Conservation (phyloP, 2,888 invertebrate species). For the Pandemis cinnamomeana region DNA sequence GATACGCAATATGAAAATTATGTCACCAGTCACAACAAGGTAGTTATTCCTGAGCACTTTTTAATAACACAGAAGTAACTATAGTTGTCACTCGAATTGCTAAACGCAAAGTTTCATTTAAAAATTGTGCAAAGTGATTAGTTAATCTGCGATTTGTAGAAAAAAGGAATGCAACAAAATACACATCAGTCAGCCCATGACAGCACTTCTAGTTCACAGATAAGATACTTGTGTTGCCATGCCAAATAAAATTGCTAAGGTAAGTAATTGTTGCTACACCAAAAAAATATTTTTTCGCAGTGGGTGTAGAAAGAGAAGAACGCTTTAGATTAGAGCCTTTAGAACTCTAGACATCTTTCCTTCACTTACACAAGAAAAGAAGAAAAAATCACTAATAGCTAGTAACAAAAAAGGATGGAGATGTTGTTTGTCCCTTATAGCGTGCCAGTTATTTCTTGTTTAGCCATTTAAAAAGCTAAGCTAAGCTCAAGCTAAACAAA, state of each 20-base stretch:
- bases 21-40: conserved; percentile 59
- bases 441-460: too few relatives aligned
- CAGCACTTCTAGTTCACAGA: conserved; percentile 36
- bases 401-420: too few relatives aligned
- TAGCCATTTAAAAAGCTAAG: too few relatives aligned
- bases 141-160: conserved; percentile 52
- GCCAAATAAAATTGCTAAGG: background rate
- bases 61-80: conserved; percentile 44
- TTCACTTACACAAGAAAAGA: too few relatives aligned
- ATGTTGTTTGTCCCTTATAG: too few relatives aligned
- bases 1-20: conserved; percentile 70
- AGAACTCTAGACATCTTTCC: too few relatives aligned
- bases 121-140: conserved; percentile 46
- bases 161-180: conserved; percentile 57
- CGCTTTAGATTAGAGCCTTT: too few relatives aligned
- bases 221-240: conserved; percentile 34
- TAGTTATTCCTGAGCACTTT: conserved; percentile 48
- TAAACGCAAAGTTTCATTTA: conserved; percentile 49
- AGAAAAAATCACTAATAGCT: too few relatives aligned
- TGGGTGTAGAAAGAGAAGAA: too few relatives aligned
- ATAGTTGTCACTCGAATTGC: conserved; percentile 48
- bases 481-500: too few relatives aligned
- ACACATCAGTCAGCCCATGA: conserved; percentile 48
- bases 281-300: too few relatives aligned
- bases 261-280: background rate